Evolutionary conservation across 1,140 invertebrate genomes (phyloP), one percentile per base, ranked within the genome.

Genomic region (Philotrypesis tridentata): DNA sequence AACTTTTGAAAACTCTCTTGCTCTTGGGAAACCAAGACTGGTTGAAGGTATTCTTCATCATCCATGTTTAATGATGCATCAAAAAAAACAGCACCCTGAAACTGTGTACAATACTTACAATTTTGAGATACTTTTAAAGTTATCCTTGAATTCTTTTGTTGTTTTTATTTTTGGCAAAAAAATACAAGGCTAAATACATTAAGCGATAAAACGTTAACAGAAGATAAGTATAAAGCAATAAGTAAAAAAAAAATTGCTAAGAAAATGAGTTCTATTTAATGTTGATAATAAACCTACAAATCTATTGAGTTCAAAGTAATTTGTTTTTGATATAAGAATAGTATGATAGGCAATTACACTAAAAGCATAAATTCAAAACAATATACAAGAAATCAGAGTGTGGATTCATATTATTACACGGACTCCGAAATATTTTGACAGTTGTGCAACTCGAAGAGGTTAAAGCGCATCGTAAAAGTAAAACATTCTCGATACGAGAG

Each of bases 41-140:
- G 93, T 73, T 92, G 90, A n/a, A 93, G 85, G 82, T 87, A 90
- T 80, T 93, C 91, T 27, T 91, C 89, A 61, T 93, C 92, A n/a
- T 93, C 93, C 92, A 93, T 93, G 79, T 92, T 93, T 75, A 90
- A 85, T 60, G 92, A 89, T 82, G 91, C 89, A 88, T 92, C 92
- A 84, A 93, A 93, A 89, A 93, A 93, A 61, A 92, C 92, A 82
- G 92, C 93, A 83, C 93, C 93, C 92, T 94, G 80, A 83, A 90
- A 85, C 72, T 78, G 23, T 11, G 9, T 0, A 61, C n/a, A 14
- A 61, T 31, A 9, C 9, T 37, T 37, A 48, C n/a, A 27, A 40
- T 25, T 29, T 17, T 29, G 21, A 12, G n/a, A n/a, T n/a, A n/a
- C n/a, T n/a, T n/a, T n/a, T n/a, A n/a, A n/a, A n/a, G n/a, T n/a